phyloP scores from a whole-genome alignment of 1,140 invertebrate species.

The Ips typographus region DNA sequence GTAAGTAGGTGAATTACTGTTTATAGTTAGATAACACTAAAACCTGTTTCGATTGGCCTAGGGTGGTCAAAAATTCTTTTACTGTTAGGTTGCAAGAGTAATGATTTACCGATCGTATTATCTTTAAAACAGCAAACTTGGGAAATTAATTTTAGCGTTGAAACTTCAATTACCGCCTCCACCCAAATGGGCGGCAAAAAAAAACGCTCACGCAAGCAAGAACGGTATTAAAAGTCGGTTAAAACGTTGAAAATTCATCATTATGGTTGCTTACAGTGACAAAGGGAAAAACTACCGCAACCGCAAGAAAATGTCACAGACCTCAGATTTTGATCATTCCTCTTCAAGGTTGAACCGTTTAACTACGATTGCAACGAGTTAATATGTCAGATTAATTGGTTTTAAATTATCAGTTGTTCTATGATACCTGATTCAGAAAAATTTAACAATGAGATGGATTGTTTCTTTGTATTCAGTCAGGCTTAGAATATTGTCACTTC shows the following conservation, averaged over 20 bases:
- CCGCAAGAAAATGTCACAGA: conserved; percentile 19
- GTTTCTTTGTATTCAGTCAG: too few species aligned
- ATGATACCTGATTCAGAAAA: background rate
- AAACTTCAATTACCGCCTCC: too few species aligned
- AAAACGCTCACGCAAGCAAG: too few species aligned
- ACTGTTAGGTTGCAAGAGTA: background rate
- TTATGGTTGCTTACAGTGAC: conserved; percentile 8
- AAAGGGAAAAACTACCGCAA: conserved; percentile 15
- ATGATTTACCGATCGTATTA: background rate
- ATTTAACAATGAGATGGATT: too few species aligned
- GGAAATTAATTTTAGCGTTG: too few species aligned
- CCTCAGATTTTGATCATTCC: conserved; percentile 11
- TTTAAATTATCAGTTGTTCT: background rate
- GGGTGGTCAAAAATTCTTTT: background rate
- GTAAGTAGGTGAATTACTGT: conserved; percentile 25
- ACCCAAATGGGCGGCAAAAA: too few species aligned
- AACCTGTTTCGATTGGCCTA: background rate
- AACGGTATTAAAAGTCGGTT: too few species aligned
- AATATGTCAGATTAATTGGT: background rate
- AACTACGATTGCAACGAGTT: background rate
- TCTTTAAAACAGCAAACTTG: too few species aligned
- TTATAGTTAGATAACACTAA: conserved; percentile 19
- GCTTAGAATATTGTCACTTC: too few species aligned
- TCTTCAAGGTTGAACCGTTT: conserved; percentile 5
- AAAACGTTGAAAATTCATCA: conserved; percentile 1